These are phyloP conservation scores for Chaetorhynchus papuensis DNA, from an alignment of 2,113 vertebrate genomes.

Conservation along the genomic window DNA sequence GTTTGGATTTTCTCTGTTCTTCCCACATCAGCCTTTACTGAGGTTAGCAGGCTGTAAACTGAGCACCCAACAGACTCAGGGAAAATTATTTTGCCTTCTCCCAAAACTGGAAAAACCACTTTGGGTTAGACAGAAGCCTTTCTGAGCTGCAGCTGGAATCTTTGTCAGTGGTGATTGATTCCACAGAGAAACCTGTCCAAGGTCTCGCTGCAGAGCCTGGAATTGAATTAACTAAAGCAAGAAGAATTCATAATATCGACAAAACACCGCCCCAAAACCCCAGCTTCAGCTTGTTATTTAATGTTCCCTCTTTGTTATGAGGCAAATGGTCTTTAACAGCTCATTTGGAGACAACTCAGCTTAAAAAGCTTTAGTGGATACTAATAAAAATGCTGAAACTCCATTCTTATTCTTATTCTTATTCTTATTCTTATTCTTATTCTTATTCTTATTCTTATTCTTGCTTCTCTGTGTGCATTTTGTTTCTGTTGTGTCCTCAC, in stretches of 20 bases:
- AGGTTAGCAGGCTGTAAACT: not conserved
- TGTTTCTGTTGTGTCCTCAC: not conserved
- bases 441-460: not conserved
- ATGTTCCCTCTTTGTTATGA: not conserved
- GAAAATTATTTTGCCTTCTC: not conserved
- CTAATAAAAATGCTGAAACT: not conserved
- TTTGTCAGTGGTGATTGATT: not conserved
- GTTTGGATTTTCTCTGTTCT: not conserved
- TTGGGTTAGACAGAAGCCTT: not conserved
- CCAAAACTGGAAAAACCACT: not conserved
- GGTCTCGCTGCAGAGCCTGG: not conserved
- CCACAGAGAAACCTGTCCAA: not conserved
- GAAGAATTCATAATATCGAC: not conserved
- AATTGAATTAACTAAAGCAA: not conserved
- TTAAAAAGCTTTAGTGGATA: not conserved
- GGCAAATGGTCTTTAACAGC: not conserved
- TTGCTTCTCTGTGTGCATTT: not conserved
- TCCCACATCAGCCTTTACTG: not conserved
- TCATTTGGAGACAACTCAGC: not conserved
- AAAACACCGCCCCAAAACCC: fast-evolving
- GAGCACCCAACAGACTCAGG: not conserved
- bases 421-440: not conserved
- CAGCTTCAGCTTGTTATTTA: not conserved
- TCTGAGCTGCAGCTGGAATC: not conserved
- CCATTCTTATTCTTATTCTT: not conserved